These are phyloP conservation scores for Latrodectus geometricus DNA, from an alignment of 1,140 invertebrate genomes.

Conservation along the genomic window DNA sequence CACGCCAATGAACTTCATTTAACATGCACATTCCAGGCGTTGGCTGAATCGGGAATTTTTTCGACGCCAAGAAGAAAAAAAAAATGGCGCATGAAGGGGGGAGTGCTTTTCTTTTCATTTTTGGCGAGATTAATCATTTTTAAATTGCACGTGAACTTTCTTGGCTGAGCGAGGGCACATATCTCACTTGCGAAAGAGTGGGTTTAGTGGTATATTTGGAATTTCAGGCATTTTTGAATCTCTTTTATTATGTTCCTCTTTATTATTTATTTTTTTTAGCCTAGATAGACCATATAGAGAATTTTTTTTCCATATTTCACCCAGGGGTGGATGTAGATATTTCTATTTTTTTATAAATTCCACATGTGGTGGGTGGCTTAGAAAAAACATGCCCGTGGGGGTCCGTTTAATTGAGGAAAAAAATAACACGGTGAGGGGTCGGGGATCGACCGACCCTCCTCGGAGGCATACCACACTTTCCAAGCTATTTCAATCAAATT, in stretches of 20 bases:
- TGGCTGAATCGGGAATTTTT: constrained; percentile 35
- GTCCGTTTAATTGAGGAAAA: constrained; percentile 39
- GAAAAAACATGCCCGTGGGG: neutral
- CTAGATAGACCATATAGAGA: neutral
- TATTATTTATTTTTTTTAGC: neutral
- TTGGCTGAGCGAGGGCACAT: constrained; percentile 19
- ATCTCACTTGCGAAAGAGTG: constrained; percentile 15
- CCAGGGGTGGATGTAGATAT: constrained; percentile 42
- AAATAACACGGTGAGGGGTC: constrained; percentile 9
- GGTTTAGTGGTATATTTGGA: constrained; percentile 43
- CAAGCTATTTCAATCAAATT: too few species aligned
- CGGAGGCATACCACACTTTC: too few species aligned
- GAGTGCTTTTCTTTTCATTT: constrained; percentile 18
- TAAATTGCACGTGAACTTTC: constrained; percentile 49
- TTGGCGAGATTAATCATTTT: constrained; percentile 58
- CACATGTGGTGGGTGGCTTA: neutral
- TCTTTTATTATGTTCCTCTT: neutral
- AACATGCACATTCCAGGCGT: constrained; percentile 40
- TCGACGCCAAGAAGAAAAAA: neutral
- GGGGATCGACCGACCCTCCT: neutral
- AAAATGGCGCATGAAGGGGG: neutral
- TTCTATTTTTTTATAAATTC: constrained; percentile 22
- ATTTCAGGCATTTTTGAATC: constrained; percentile 44
- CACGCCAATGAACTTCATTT: constrained; percentile 53
- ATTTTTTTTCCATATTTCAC: neutral